Percentiles rank a stretch among this genome's conserved stretches.
phyloP scores from a whole-genome alignment of 2,113 vertebrate species.

The Colaptes auratus region DNA sequence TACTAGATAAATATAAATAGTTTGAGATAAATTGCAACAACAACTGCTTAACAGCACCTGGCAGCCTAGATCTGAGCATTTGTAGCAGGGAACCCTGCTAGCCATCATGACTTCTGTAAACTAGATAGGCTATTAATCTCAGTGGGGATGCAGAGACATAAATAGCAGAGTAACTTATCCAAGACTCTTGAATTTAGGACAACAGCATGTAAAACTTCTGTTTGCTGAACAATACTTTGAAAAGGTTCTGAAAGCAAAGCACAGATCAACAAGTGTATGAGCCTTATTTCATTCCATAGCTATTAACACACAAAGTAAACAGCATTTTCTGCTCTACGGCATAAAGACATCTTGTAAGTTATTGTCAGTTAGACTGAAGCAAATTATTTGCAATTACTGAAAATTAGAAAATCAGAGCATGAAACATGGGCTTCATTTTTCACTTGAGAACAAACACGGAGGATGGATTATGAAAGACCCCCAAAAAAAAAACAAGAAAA shows the following conservation, averaged over 20 bases:
- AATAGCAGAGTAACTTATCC: background rate
- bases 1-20: conserved; percentile 7
- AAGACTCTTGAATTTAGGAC: background rate
- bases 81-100: background rate
- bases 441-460: background rate
- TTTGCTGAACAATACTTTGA: conserved; percentile 2
- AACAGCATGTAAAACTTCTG: background rate
- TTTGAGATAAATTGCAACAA: background rate
- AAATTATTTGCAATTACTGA: conserved; percentile 19
- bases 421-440: background rate
- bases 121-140: background rate
- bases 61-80: background rate
- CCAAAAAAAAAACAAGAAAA: background rate
- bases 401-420: conserved; percentile 1
- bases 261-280: background rate
- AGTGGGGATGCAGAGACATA: background rate
- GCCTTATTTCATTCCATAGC: background rate
- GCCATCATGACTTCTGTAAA: background rate
- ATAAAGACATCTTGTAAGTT: background rate
- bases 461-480: background rate
- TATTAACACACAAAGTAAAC: conserved; percentile 4
- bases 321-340: background rate
- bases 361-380: conserved; percentile 11
- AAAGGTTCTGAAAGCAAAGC: background rate
- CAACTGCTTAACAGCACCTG: conserved; percentile 7